phyloP scores from a whole-genome alignment of 2,113 vertebrate genomes.

The Nothocercus julius region DNA sequence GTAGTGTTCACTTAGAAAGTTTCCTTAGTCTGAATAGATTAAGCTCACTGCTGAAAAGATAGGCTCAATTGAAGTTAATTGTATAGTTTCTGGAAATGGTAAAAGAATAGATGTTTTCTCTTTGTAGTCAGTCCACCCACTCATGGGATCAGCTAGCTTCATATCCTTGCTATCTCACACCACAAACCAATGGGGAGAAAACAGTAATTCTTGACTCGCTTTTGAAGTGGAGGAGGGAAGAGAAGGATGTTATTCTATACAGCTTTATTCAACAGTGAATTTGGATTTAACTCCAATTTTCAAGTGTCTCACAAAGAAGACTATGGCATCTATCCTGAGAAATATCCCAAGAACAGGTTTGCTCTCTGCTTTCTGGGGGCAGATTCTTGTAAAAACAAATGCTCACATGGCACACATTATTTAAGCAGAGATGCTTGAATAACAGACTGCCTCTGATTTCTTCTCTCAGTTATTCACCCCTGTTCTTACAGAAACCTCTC shows the following conservation, averaged over 20 bases:
- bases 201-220: background rate
- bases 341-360: background rate
- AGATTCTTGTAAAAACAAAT: background rate
- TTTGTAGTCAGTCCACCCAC: slow-evolving; percentile 47
- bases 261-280: background rate
- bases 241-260: background rate
- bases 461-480: background rate
- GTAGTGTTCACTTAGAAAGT: slow-evolving; percentile 66
- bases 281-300: background rate
- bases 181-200: slow-evolving; percentile 21
- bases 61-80: slow-evolving; percentile 75
- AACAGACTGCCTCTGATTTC: background rate
- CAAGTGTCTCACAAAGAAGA: background rate
- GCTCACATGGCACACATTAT: background rate
- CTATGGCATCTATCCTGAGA: background rate
- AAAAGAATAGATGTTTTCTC: slow-evolving; percentile 15
- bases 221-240: background rate
- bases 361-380: background rate
- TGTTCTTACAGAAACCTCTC: background rate
- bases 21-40: slow-evolving; percentile 73
- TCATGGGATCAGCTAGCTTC: slow-evolving; percentile 30
- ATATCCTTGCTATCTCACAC: background rate
- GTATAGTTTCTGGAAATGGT: slow-evolving; percentile 66
- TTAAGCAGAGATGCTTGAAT: background rate
- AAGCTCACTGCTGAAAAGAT: slow-evolving; percentile 65